Conservation (phyloP, 1,140 invertebrate genomes). For the Lutraria rhynchaena region DNA sequence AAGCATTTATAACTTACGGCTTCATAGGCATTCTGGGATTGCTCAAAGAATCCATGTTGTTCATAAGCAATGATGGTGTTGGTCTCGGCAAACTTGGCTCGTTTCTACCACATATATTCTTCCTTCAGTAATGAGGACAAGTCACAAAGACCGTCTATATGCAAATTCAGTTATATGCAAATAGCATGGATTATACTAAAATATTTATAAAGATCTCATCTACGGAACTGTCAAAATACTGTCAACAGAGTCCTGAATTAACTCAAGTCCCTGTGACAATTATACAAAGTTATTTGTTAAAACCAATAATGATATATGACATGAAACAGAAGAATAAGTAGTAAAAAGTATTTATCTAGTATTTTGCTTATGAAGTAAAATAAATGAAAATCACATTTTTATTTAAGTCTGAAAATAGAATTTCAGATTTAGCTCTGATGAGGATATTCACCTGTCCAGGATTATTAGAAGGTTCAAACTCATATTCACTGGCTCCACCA, state of each 20-base stretch:
- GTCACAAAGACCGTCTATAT: slow-evolving; percentile 91
- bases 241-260: too few relatives aligned
- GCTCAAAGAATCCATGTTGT: slow-evolving; percentile 98
- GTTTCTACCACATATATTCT: slow-evolving; percentile 98
- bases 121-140: slow-evolving; percentile 95
- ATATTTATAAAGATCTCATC: not conserved
- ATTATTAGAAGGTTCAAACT: slow-evolving; percentile 82
- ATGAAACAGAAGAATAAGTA: too few relatives aligned
- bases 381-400: too few relatives aligned
- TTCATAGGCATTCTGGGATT: slow-evolving; percentile 94
- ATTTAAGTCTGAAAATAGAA: too few relatives aligned
- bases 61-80: slow-evolving; percentile 95
- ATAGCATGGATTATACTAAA: not conserved
- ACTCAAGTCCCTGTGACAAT: too few relatives aligned
- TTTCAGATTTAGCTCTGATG: too few relatives aligned
- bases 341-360: too few relatives aligned
- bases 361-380: too few relatives aligned
- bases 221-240: not conserved
- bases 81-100: slow-evolving; percentile 94
- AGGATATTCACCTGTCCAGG: slow-evolving; percentile 78
- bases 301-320: too few relatives aligned
- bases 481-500: slow-evolving; percentile 78
- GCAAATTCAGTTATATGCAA: not conserved
- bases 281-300: too few relatives aligned
- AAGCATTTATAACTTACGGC: too few relatives aligned